These are phyloP conservation scores for Ctenopoma multispine DNA, from an alignment of 2,797 vertebrate genomes.

Conservation along the genomic window DNA sequence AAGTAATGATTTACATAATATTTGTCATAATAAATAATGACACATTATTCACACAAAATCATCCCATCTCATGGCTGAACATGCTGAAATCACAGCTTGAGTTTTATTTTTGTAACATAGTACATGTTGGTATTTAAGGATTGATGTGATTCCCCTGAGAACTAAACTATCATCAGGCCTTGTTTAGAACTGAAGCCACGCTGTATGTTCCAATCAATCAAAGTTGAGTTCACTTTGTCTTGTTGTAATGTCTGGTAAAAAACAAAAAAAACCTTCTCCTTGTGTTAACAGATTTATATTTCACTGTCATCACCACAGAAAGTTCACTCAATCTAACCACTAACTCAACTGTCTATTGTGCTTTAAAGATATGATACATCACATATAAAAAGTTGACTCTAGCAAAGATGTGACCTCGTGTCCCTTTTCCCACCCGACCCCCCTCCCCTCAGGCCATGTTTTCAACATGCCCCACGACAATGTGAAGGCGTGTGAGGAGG, in stretches of 20 bases:
- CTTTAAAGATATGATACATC: slow-evolving; percentile 1
- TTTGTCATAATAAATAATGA: slow-evolving; percentile 56
- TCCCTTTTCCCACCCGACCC: slow-evolving; percentile 1
- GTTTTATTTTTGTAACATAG: too few relatives aligned
- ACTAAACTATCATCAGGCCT: too few relatives aligned
- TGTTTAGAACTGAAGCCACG: too few relatives aligned
- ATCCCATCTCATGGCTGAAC: slow-evolving; percentile 36
- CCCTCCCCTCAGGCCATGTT: slow-evolving; percentile 88
- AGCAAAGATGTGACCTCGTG: slow-evolving; percentile 11
- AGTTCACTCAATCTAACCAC: background rate
- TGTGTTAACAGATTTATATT: slow-evolving; percentile 1
- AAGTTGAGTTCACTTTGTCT: slow-evolving; percentile 18
- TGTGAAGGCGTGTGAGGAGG: slow-evolving; percentile 95
- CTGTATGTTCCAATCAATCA: slow-evolving; percentile 36
- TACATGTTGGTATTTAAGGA: slow-evolving; percentile 12
- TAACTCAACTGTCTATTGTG: background rate
- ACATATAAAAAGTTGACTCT: slow-evolving; percentile 9
- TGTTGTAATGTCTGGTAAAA: background rate
- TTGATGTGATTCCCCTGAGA: slow-evolving; percentile 56
- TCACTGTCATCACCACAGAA: background rate
- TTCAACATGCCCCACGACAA: slow-evolving; percentile 99
- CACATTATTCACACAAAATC: slow-evolving; percentile 47
- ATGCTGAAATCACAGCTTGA: slow-evolving; percentile 34
- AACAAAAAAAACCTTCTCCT: background rate
- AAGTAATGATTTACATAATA: slow-evolving; percentile 18